Percentiles rank a stretch among this genome's conserved stretches.
Evolutionary conservation across 2,888 invertebrate species (phyloP).

Genomic region (Willowsia nigromaculata): DNA sequence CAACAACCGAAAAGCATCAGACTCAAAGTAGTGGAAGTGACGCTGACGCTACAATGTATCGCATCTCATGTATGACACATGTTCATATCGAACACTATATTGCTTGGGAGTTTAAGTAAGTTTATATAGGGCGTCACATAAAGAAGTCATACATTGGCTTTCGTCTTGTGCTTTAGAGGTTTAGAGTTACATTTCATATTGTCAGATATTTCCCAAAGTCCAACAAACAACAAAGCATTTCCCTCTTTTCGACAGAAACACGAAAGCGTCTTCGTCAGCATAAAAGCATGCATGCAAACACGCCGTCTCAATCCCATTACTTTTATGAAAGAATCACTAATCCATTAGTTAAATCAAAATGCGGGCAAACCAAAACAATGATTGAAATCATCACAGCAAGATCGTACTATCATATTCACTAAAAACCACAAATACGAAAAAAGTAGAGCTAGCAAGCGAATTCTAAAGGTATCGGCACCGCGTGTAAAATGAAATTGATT

Average conservation of each 20-base stretch:
- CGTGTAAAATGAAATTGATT: too few species aligned
- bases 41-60: neutral
- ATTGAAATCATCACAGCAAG: neutral
- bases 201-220: neutral
- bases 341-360: constrained; percentile 35
- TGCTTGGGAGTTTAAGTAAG: neutral
- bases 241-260: neutral
- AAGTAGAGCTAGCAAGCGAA: too few species aligned
- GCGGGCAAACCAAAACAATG: neutral
- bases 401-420: neutral
- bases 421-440: neutral
- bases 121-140: too few species aligned
- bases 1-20: neutral
- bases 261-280: neutral
- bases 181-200: neutral
- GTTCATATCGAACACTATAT: neutral
- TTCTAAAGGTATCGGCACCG: too few species aligned
- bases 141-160: neutral
- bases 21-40: too few species aligned
- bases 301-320: neutral
- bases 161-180: neutral
- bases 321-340: neutral
- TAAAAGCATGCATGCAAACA: constrained; percentile 25
- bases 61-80: neutral
- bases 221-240: constrained; percentile 9